Evolutionary conservation across 2,888 invertebrate species (phyloP).

Genomic region (Podabrus alpinus): DNA sequence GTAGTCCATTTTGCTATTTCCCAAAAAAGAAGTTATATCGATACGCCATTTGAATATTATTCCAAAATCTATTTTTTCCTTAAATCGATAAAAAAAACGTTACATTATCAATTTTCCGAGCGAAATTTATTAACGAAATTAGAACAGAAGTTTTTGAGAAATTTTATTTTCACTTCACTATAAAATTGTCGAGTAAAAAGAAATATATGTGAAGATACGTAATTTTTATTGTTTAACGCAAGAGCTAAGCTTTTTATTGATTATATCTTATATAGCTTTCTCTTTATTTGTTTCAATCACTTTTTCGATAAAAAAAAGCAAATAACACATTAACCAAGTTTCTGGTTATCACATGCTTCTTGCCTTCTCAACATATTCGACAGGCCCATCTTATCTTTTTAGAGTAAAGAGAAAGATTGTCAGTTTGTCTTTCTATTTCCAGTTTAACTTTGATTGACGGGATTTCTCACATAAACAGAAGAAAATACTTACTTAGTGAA

Average conservation of each 20-base stretch:
- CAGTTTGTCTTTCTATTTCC: neutral
- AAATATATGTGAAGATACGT: neutral
- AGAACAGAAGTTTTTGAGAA: neutral
- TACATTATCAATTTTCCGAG: neutral
- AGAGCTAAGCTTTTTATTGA: neutral
- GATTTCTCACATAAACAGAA: neutral
- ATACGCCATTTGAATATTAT: neutral
- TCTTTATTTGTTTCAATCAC: neutral
- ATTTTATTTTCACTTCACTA: neutral
- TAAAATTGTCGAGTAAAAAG: neutral
- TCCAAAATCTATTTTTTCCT: neutral
- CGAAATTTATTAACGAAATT: neutral
- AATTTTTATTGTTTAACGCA: neutral
- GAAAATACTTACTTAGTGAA: neutral
- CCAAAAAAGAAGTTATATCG: constrained; percentile 14
- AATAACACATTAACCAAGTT: neutral
- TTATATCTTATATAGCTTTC: neutral
- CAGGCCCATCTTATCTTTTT: constrained; percentile 1
- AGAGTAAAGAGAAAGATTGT: neutral
- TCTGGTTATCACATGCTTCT: neutral
- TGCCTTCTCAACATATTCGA: neutral
- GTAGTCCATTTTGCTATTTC: constrained; percentile 2
- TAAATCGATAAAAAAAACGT: neutral
- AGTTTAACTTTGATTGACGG: neutral
- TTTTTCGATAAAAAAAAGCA: neutral